Conservation (phyloP, 2,888 invertebrate genomes). For the Bimastos eiseni region DNA sequence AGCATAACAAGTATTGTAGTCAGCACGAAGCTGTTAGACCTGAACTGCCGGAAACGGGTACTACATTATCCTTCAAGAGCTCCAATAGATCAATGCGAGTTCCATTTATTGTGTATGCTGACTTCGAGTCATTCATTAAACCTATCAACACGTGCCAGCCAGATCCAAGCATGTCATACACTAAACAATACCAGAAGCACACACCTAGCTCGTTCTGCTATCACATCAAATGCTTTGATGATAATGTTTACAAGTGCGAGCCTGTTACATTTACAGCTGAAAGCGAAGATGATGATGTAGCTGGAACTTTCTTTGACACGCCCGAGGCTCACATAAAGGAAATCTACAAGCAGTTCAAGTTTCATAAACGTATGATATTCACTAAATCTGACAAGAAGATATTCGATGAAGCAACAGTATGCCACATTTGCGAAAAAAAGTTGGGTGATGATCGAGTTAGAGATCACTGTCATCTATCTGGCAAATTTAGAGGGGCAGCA, state of each 20-base stretch:
- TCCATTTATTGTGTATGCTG: no score
- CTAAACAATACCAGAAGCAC: slow-evolving; percentile 15
- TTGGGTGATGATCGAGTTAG: not conserved
- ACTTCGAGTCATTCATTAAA: slow-evolving; percentile 26
- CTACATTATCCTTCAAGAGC: not conserved
- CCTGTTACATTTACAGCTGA: not conserved
- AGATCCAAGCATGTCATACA: no score
- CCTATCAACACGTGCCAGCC: slow-evolving; percentile 19
- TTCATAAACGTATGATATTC: not conserved
- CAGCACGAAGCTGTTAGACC: not conserved
- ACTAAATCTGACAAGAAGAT: not conserved
- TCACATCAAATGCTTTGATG: no score
- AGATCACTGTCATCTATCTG: not conserved
- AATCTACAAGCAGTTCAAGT: not conserved
- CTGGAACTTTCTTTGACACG: not conserved
- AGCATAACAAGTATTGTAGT: not conserved
- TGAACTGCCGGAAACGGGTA: not conserved
- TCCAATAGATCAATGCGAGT: not conserved
- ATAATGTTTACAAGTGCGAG: not conserved
- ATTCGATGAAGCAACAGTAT: not conserved
- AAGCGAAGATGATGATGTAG: not conserved
- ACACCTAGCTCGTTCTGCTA: slow-evolving; percentile 8
- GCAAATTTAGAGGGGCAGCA: slow-evolving; percentile 20
- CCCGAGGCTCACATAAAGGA: not conserved
- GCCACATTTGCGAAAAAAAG: not conserved